Evolutionary conservation across 2,797 vertebrate genomes (phyloP).

Genomic region (Xiphophorus birchmanni): DNA sequence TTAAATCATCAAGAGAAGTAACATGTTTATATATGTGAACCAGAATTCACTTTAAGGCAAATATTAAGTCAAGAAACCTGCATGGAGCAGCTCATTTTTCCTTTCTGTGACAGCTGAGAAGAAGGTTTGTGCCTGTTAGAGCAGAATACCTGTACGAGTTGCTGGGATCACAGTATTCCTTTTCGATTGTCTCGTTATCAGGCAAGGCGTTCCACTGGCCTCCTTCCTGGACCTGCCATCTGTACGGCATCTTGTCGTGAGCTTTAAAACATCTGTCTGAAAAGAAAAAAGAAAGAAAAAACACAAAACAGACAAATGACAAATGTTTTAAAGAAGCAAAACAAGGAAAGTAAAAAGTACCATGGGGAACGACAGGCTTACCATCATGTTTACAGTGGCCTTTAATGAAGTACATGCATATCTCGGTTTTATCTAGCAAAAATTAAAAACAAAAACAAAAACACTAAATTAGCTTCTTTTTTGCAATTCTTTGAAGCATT

Average conservation of each 20-base stretch:
- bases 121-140: too few relatives aligned
- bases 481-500: neutral
- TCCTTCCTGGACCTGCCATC: slow-evolving; percentile 70
- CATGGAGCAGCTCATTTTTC: neutral
- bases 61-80: neutral
- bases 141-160: slow-evolving; percentile 70
- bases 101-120: neutral
- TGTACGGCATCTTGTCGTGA: slow-evolving; percentile 78
- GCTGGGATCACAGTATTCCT: slow-evolving; percentile 75
- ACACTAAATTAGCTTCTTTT: neutral
- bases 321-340: neutral
- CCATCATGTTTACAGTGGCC: slow-evolving; percentile 75
- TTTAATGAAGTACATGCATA: slow-evolving; percentile 81
- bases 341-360: fast-evolving
- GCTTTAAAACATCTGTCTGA: slow-evolving; percentile 71
- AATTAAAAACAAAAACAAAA: slow-evolving; percentile 6
- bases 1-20: too few relatives aligned
- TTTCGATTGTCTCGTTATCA: slow-evolving; percentile 73
- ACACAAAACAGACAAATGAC: too few relatives aligned
- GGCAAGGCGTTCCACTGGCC: slow-evolving; percentile 62
- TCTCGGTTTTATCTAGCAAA: slow-evolving; percentile 76
- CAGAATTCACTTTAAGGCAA: too few relatives aligned
- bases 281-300: neutral
- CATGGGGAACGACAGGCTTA: slow-evolving; percentile 9
- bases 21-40: too few relatives aligned